Evolutionary conservation across 2,113 vertebrate genomes (phyloP).

Genomic region (Clupea harengus): DNA sequence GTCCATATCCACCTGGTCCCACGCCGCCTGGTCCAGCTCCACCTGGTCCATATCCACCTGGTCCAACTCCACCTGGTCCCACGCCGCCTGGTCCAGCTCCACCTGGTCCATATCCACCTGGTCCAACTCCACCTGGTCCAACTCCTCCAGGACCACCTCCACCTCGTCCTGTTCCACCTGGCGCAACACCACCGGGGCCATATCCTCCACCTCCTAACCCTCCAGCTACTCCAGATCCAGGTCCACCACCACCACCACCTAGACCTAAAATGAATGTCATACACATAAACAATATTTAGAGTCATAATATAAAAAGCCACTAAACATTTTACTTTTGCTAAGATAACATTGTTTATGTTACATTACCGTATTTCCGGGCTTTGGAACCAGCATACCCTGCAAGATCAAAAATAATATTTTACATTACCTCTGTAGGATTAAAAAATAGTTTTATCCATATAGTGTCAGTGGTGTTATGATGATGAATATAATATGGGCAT

Average conservation of each 20-base stretch:
- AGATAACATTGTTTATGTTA: background rate
- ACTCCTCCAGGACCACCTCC: slow-evolving; percentile 25
- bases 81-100: slow-evolving; percentile 16
- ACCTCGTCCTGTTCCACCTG: slow-evolving; percentile 8
- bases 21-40: slow-evolving; percentile 26
- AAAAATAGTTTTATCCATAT: background rate
- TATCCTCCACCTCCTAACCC: slow-evolving; percentile 24
- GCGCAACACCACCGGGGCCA: slow-evolving; percentile 1
- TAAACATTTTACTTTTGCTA: background rate
- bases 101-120: background rate
- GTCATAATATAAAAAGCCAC: background rate
- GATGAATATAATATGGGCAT: background rate
- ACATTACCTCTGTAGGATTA: background rate
- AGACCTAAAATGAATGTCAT: background rate
- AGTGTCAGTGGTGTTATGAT: background rate
- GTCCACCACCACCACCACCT: background rate
- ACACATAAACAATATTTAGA: background rate
- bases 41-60: slow-evolving; percentile 22
- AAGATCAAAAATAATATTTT: background rate
- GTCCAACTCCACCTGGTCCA: background rate
- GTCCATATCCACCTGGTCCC: slow-evolving; percentile 18
- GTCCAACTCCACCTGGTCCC: background rate
- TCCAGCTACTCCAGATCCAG: slow-evolving; percentile 23
- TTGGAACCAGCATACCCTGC: slow-evolving; percentile 43
- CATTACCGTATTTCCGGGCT: slow-evolving; percentile 47